Conservation (phyloP, 2,113 vertebrate genomes). For the Aplodontia rufa region DNA sequence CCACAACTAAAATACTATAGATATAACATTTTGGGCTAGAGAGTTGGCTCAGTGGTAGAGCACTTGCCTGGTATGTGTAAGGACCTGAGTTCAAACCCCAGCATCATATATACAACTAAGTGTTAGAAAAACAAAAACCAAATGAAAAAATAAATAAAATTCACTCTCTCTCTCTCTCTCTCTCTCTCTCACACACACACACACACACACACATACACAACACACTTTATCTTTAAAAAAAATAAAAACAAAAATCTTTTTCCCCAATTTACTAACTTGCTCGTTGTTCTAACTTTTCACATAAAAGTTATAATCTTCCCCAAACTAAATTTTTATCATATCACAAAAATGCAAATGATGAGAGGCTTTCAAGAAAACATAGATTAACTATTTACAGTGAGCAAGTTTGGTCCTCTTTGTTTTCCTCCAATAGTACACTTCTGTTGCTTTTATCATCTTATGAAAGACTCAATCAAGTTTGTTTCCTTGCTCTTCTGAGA, state of each 20-base stretch:
- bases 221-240: too few species aligned
- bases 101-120: too few species aligned
- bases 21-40: background rate
- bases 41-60: too few species aligned
- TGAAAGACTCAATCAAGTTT: background rate
- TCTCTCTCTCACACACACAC: too few species aligned
- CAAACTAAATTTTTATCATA: background rate
- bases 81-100: too few species aligned
- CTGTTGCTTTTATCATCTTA: background rate
- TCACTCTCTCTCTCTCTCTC: too few species aligned
- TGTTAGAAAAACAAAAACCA: too few species aligned
- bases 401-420: background rate
- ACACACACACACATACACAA: too few species aligned
- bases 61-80: too few species aligned
- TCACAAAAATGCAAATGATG: background rate
- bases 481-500: background rate
- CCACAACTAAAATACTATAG: background rate
- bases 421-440: background rate
- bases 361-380: background rate
- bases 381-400: background rate
- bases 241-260: too few species aligned
- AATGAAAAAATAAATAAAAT: too few species aligned
- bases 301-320: background rate
- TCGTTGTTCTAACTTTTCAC: background rate
- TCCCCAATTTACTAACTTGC: background rate